Evolutionary conservation across 37 sponge, comb jelly and placozoan genomes (phyloP).

Genomic region (Ephydatia muelleri): DNA sequence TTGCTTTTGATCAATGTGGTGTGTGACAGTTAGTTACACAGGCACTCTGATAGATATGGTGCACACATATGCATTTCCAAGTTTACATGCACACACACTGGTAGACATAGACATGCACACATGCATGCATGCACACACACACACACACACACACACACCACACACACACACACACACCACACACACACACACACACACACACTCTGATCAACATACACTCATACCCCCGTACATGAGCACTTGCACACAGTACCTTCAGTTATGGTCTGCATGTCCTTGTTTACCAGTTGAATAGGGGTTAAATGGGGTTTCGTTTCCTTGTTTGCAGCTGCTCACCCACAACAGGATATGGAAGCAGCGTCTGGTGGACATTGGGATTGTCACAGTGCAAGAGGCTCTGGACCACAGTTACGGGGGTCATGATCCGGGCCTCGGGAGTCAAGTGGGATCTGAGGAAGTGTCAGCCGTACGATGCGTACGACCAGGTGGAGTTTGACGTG

Average conservation of each 20-base stretch:
- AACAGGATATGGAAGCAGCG: slow-evolving; percentile 88
- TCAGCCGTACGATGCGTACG: slow-evolving; percentile 88
- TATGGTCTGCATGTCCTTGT: too few species aligned
- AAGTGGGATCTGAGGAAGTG: slow-evolving; percentile 87
- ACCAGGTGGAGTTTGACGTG: slow-evolving; percentile 84
- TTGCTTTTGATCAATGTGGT: too few species aligned
- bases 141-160: too few species aligned
- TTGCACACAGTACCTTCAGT: too few species aligned
- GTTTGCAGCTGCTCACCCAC: slow-evolving; percentile 54
- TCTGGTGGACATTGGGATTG: slow-evolving; percentile 81
- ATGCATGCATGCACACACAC: not conserved
- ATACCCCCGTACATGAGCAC: too few species aligned
- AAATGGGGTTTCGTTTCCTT: not conserved
- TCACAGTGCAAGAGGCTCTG: slow-evolving; percentile 70
- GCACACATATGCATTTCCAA: not conserved
- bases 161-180: too few species aligned
- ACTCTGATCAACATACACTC: not conserved
- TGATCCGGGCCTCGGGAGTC: slow-evolving; percentile 83
- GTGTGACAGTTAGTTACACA: too few species aligned
- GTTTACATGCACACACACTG: not conserved
- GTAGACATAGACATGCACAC: not conserved
- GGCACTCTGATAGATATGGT: too few species aligned
- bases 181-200: not conserved
- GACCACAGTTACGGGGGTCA: slow-evolving; percentile 85
- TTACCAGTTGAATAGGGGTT: too few species aligned